Percentiles rank a stretch among this genome's conserved stretches.
These are phyloP conservation scores for Brachionus manjavacas DNA, from an alignment of 1,140 invertebrate genomes.

Conservation along the genomic window DNA sequence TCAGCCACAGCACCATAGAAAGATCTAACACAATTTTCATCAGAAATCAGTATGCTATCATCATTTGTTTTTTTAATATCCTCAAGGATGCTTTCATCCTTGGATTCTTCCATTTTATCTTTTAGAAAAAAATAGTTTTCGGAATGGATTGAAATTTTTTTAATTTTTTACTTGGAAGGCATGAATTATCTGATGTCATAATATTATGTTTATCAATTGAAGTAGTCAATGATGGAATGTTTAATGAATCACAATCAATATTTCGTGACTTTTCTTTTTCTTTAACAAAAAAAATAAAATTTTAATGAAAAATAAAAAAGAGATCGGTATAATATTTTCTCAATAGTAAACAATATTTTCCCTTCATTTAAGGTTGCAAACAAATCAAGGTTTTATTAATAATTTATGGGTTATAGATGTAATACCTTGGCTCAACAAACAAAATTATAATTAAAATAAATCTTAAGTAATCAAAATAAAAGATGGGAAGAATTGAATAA, in stretches of 20 bases:
- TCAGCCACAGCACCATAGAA: slow-evolving; percentile 10
- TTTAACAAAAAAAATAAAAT: background rate
- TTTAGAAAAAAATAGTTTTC: background rate
- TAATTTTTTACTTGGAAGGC: background rate
- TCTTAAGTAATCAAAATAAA: background rate
- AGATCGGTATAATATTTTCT: background rate
- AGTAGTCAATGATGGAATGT: background rate
- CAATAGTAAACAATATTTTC: background rate
- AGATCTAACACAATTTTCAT: slow-evolving; percentile 25
- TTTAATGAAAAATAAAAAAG: background rate
- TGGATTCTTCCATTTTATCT: background rate
- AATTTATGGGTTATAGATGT: background rate
- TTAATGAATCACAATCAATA: background rate
- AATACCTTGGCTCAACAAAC: background rate
- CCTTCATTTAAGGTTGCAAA: background rate
- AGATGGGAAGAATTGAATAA: background rate
- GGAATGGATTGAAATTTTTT: background rate
- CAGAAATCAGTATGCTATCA: background rate
- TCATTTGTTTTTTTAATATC: background rate
- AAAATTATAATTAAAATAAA: background rate
- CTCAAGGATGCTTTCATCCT: background rate
- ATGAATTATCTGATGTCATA: background rate
- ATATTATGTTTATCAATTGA: background rate
- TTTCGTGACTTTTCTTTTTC: background rate
- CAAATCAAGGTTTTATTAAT: background rate